phyloP scores from a whole-genome alignment of 2,113 vertebrate genomes.

The Microcebus tavaratra region DNA sequence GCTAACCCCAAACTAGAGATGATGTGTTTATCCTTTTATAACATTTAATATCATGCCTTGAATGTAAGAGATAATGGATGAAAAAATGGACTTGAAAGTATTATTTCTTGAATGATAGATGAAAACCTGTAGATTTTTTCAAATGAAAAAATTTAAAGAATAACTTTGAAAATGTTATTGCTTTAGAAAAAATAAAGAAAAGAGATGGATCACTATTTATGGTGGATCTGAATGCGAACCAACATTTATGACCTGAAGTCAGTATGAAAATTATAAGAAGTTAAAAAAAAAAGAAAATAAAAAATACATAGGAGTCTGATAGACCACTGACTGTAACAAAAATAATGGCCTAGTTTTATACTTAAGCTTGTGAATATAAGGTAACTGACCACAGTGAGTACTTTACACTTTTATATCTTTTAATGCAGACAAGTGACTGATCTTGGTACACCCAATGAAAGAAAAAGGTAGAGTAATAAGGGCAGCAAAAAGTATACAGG shows the following conservation, averaged over 20 bases:
- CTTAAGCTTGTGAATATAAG: neutral
- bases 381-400: neutral
- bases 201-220: neutral
- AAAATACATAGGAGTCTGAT: neutral
- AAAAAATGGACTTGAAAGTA: neutral
- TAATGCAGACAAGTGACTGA: neutral
- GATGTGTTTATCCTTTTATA: conserved; percentile 9
- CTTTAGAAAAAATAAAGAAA: conserved; percentile 33
- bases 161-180: conserved; percentile 35
- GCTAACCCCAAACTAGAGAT: neutral
- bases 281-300: neutral
- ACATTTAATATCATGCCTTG: conserved; percentile 19
- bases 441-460: neutral
- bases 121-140: neutral
- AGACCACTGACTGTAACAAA: conserved; percentile 18
- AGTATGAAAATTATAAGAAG: conserved; percentile 24
- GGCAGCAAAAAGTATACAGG: neutral
- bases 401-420: neutral
- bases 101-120: neutral
- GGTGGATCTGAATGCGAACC: neutral
- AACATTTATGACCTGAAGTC: conserved; percentile 29
- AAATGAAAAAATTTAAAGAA: conserved; percentile 46
- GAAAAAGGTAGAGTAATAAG: neutral
- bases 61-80: conserved; percentile 13
- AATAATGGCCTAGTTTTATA: conserved; percentile 9